These are phyloP conservation scores for Vultur gryphus DNA, from an alignment of 2,797 vertebrate genomes.

Conservation along the genomic window DNA sequence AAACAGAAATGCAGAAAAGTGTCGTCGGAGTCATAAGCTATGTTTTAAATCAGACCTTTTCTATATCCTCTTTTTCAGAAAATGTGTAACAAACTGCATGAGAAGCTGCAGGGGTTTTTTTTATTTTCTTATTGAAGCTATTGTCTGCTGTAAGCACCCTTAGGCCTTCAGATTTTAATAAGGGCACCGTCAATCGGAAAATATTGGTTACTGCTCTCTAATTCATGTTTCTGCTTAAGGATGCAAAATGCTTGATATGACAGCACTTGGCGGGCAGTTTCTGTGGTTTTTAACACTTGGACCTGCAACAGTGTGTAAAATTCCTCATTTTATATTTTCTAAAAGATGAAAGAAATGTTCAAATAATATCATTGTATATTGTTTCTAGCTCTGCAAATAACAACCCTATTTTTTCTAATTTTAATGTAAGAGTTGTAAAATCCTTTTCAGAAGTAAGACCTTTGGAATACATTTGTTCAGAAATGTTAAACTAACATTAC, in stretches of 20 bases:
- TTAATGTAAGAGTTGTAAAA: not conserved
- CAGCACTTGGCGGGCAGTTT: not conserved
- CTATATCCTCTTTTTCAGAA: not conserved
- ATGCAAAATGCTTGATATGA: not conserved
- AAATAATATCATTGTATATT: not conserved
- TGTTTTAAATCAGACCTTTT: not conserved
- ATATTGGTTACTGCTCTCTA: not conserved
- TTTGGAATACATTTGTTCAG: not conserved
- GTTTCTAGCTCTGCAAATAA: not conserved
- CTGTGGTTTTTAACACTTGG: not conserved
- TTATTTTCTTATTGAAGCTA: not conserved
- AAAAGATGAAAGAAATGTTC: not conserved
- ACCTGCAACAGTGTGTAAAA: not conserved
- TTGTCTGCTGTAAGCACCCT: not conserved
- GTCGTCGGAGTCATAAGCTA: not conserved
- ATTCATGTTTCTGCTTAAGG: not conserved
- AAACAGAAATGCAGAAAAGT: not conserved
- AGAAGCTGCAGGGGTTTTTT: not conserved
- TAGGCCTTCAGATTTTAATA: not conserved
- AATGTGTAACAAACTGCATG: not conserved
- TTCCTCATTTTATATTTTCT: not conserved
- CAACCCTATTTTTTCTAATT: not conserved
- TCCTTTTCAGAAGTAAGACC: not conserved
- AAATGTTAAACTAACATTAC: not conserved
- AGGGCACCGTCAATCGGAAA: not conserved